Evolutionary conservation across 2,113 vertebrate genomes (phyloP).

Genomic region (Anseranas semipalmata): DNA sequence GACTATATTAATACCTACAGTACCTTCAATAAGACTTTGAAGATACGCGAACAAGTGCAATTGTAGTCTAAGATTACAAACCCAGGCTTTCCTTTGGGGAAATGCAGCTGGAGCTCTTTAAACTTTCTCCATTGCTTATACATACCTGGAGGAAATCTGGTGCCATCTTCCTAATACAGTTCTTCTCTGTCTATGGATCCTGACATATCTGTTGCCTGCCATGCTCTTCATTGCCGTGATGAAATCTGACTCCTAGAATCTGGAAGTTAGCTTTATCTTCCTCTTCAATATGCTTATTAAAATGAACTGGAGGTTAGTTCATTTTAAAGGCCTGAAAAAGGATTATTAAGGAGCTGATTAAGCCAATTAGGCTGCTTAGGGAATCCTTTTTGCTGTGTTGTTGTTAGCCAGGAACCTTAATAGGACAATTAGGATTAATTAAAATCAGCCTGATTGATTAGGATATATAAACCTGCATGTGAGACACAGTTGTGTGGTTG

Average conservation of each 20-base stretch:
- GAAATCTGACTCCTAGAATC: constrained; percentile 17
- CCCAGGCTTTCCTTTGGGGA: background rate
- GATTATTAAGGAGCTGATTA: constrained; percentile 68
- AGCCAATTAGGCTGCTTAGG: constrained; percentile 64
- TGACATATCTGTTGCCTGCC: background rate
- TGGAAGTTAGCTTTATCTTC: background rate
- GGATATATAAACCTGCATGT: constrained; percentile 21
- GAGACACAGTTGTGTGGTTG: background rate
- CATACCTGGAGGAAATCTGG: background rate
- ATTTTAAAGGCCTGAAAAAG: constrained; percentile 54
- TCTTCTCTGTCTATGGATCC: background rate
- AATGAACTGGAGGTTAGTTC: constrained; percentile 53
- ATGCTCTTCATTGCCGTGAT: background rate
- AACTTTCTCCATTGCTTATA: background rate
- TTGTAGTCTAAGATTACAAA: background rate
- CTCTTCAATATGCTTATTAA: constrained; percentile 55
- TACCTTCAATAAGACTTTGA: background rate
- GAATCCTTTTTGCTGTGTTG: constrained; percentile 54
- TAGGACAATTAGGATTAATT: constrained; percentile 74
- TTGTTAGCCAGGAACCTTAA: constrained; percentile 62
- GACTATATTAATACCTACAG: background rate
- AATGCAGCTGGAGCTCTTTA: background rate
- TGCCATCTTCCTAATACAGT: background rate
- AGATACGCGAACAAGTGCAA: background rate
- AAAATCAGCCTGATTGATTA: constrained; percentile 69